Conservation (phyloP, 2,888 invertebrate species). For the Ophion ellenae region DNA sequence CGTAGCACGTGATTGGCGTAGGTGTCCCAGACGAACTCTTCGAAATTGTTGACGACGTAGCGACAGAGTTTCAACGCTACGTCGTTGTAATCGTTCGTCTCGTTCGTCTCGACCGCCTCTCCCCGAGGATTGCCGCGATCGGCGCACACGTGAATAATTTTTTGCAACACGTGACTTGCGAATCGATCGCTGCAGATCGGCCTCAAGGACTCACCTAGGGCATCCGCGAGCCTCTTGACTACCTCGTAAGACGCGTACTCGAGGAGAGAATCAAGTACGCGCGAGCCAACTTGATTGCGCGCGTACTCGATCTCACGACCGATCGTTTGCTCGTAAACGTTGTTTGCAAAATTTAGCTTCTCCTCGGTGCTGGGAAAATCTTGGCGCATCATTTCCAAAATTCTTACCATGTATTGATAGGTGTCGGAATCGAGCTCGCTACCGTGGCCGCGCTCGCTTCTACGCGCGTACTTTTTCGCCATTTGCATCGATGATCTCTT, state of each 20-base stretch:
- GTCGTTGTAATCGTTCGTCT: constrained; percentile 85
- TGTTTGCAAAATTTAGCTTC: constrained; percentile 89
- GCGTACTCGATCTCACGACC: constrained; percentile 89
- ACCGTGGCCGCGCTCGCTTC: constrained; percentile 85
- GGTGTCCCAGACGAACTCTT: constrained; percentile 92
- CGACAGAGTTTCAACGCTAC: constrained; percentile 90
- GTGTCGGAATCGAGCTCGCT: constrained; percentile 89
- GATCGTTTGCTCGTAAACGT: constrained; percentile 90
- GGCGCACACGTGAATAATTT: constrained; percentile 86
- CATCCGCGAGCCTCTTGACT: constrained; percentile 87
- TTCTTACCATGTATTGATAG: constrained; percentile 91
- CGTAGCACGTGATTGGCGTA: constrained; percentile 92
- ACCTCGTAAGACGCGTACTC: constrained; percentile 88
- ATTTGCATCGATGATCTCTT: constrained; percentile 89
- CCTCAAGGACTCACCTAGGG: constrained; percentile 88
- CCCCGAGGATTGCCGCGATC: constrained; percentile 84
- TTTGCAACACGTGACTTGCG: constrained; percentile 92
- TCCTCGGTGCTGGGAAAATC: constrained; percentile 89
- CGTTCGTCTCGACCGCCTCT: constrained; percentile 73
- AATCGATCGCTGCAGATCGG: constrained; percentile 90
- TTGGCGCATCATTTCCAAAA: constrained; percentile 89
- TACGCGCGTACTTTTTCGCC: constrained; percentile 91
- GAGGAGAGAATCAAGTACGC: constrained; percentile 90
- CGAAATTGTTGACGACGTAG: constrained; percentile 92
- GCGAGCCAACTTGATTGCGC: constrained; percentile 92